Evolutionary conservation across 2,797 vertebrate species (phyloP), one percentile per base, ranked within the genome.

Genomic region (Pogonophryne albipinna): DNA sequence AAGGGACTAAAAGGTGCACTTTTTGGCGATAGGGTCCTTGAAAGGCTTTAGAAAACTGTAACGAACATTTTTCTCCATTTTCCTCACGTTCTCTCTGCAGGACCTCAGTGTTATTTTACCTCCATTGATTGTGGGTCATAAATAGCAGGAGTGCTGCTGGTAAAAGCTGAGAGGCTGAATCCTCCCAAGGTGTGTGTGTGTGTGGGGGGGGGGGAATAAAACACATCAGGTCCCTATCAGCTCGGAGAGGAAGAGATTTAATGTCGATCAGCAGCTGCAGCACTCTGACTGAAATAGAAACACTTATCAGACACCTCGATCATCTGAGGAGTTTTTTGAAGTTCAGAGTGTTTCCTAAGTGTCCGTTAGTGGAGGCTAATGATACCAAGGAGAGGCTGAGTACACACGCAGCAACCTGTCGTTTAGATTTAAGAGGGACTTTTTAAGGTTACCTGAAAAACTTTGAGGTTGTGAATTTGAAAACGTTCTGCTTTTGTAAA

Each of bases 81-180:
- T 27, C 1, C 27, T 27, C 27, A 27, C 34, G 34, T 38, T 9
- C 34, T 38, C 34, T 38, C 34, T 38, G 34, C 16, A 10, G 69
- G 61, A 85, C 73, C 11, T 66, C 56, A 0, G 16, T 47, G 83
- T 90, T 95, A 93, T 93, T 94, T 92, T 91, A 93, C 90, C 86
- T 82, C 42, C 71, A 89, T 93, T 80, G 88, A 87, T 93, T 58
- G 66, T 58, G 70, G 56, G 85, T 80, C 87, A 89, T 91, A 93
- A 91, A 92, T 92, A 92, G 87, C 87, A 19, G 27, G 0, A 78
- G 88, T 58, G 83, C 87, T 91, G 88, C 88, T 91, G 76, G 87
- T 92, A 91, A 92, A 80, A 80, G 89, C 85, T 27, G 62, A 62
- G 49, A 44, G 73, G 68, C 46, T 72, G 73, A 60, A 68, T 68